Base-by-base conservation (phyloP, 64 coral and sea anemone species). In the Montipora foliosa region DNA sequence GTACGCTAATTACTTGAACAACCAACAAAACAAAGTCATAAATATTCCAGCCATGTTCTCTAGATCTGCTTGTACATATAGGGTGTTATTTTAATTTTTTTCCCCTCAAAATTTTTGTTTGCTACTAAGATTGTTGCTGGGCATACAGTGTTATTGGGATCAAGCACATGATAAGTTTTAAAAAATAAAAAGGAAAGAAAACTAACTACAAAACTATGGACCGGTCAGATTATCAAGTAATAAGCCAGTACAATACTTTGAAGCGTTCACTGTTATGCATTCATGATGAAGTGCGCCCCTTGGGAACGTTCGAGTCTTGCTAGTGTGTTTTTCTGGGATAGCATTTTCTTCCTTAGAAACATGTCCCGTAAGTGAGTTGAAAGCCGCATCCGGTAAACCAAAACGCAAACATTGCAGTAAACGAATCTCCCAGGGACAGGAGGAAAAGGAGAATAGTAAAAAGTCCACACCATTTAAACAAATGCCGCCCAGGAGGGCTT, bases 131-230 rank as follows among this genome's bases (percentile, higher is more conserved):
- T 57, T 1, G 53, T 57, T 57, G 53, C 67, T 22, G 67, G 67
- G 67, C 67, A 71, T 71, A 71, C 67, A 71, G 67, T 71, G 67
- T 71, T 71, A 71, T 71, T 71, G 67, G 67, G 67, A 71, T 71
- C 15, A 71, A 71, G 16, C 67, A 71, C 67, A 71, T 71, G 67
- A 71, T 71, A 71, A 71, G 67, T 71, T 71, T 71, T 71, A 71
- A 71, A 71, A 13, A 71, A 71, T 71, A 71, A 71, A 71, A 71
- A 71, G 67, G 67, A 71, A 71, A 17, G 67, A 71, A 71, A 71
- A 71, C 67, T 71, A 71, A 71, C 67, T 71, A 71, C 15, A 71
- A 71, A 71, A 71, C 67, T 71, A 71, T 71, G 67, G 67, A 71
- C 67, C 67, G 6, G 67, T 71, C 67, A 6, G 67, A 71, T 71